Evolutionary conservation across 2,888 invertebrate genomes (phyloP).

Genomic region (Ecliptopera silaceata): DNA sequence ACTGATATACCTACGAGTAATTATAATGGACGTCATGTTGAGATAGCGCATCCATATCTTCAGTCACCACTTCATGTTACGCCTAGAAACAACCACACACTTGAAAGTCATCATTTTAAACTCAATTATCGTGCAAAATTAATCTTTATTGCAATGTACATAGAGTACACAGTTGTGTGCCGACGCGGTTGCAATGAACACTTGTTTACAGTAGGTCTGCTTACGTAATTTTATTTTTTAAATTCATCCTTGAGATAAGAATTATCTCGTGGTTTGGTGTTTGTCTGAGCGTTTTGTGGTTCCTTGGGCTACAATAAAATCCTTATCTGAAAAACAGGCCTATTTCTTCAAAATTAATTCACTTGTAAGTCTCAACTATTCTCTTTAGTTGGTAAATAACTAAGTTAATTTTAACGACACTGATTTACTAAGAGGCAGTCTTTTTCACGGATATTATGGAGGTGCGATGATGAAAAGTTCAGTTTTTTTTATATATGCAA

Average conservation of each 20-base stretch:
- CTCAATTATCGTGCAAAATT: not conserved
- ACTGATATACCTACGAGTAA: not conserved
- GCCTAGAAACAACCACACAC: constrained; percentile 18
- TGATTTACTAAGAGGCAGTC: no score
- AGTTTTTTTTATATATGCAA: no score
- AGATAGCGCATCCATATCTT: constrained; percentile 10
- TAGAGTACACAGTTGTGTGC: constrained; percentile 10
- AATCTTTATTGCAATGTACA: not conserved
- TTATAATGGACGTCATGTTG: not conserved
- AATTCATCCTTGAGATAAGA: constrained; percentile 59
- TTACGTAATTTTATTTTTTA: constrained; percentile 52
- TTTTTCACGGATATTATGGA: no score
- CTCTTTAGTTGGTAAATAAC: no score
- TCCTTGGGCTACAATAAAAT: not conserved
- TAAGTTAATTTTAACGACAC: no score
- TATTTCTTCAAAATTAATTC: no score
- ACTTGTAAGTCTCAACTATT: no score
- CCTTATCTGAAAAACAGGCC: no score
- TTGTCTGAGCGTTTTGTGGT: constrained; percentile 22
- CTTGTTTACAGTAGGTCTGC: constrained; percentile 51
- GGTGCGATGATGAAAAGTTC: no score
- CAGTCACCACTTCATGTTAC: not conserved
- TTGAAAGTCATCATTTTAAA: constrained; percentile 16
- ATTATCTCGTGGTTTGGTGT: constrained; percentile 45
- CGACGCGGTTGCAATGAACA: constrained; percentile 41